phyloP scores from a whole-genome alignment of 2,113 vertebrate genomes.

The Parus major region DNA sequence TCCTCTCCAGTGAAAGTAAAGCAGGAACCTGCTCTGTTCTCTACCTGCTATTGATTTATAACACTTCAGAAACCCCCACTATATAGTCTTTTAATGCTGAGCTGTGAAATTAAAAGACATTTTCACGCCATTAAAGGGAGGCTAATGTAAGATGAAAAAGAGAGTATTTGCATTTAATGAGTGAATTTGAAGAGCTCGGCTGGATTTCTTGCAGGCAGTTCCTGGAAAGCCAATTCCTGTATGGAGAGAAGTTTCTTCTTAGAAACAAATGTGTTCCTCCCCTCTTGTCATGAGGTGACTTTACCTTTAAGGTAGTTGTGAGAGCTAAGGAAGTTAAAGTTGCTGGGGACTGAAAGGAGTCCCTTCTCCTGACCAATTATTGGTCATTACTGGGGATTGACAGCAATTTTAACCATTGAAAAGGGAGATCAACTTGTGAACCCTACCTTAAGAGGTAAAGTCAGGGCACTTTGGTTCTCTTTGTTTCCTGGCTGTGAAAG shows the following conservation, averaged over 20 bases:
- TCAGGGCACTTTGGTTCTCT: no score
- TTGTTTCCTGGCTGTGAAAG: no score
- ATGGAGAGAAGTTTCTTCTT: neutral
- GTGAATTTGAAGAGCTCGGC: neutral
- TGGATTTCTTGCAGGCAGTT: neutral
- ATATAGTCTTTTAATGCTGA: neutral
- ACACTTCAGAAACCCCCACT: neutral
- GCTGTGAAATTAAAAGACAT: constrained; percentile 22
- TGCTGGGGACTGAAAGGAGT: no score
- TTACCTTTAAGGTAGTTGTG: no score
- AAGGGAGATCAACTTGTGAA: no score
- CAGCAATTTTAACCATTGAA: no score
- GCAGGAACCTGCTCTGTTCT: neutral
- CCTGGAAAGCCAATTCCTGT: neutral
- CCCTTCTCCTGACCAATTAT: no score
- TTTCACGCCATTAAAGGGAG: neutral
- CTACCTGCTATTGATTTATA: neutral
- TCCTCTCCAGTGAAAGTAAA: neutral
- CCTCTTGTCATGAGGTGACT: no score
- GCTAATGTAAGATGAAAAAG: constrained; percentile 8
- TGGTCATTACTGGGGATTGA: no score
- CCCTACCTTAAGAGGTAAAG: no score
- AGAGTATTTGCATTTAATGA: constrained; percentile 15
- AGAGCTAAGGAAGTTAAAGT: no score
- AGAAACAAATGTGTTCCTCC: neutral